phyloP scores from a whole-genome alignment of 2,888 invertebrate species.

The Heliconius ethilla region DNA sequence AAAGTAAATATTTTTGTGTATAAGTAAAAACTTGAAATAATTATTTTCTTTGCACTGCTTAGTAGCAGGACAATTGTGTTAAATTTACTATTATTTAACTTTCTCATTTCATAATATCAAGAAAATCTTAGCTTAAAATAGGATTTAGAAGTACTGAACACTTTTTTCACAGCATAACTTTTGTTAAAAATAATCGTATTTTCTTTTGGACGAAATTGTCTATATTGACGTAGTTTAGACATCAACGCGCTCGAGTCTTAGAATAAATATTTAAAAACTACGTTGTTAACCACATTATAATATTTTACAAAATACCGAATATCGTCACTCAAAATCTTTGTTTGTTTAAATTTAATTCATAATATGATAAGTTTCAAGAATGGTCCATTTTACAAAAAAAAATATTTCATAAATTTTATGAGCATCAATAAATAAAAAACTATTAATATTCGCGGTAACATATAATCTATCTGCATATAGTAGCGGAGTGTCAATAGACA shows the following conservation, averaged over 20 bases:
- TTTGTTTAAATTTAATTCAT: no score
- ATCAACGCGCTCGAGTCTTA: constrained; percentile 7
- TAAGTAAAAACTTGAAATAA: neutral
- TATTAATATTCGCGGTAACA: no score
- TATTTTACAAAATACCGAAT: no score
- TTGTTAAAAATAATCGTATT: neutral
- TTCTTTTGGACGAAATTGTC: neutral
- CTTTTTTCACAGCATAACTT: neutral
- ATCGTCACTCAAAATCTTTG: no score
- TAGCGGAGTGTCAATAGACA: no score
- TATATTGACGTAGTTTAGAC: neutral
- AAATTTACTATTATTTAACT: neutral
- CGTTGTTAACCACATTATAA: neutral
- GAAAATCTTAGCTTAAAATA: neutral
- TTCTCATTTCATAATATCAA: neutral
- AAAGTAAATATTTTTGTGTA: neutral
- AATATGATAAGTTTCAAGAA: no score
- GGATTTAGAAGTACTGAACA: neutral
- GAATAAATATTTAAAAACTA: neutral
- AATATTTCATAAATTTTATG: no score
- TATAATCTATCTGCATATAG: no score
- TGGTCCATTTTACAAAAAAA: no score
- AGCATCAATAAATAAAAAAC: no score
- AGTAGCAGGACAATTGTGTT: neutral
- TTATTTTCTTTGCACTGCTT: neutral